phyloP scores from a whole-genome alignment of 2,797 vertebrate species.

The Mormyrops attenuatus region DNA sequence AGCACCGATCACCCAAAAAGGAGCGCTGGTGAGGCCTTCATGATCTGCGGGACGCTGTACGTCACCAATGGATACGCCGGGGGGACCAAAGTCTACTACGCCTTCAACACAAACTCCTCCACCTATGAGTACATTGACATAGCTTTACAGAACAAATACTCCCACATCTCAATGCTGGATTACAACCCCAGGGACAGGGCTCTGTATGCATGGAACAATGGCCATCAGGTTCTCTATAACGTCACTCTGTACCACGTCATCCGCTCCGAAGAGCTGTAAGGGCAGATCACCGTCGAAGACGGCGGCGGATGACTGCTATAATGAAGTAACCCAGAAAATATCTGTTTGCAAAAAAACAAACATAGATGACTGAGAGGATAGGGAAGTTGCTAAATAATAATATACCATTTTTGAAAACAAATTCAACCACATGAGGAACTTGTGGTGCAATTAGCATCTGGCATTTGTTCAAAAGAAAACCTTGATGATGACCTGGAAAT shows the following conservation, averaged over 20 bases:
- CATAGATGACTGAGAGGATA: background rate
- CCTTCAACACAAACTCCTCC: constrained; percentile 96
- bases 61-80: constrained; percentile 95
- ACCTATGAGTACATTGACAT: constrained; percentile 97
- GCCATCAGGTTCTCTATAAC: constrained; percentile 93
- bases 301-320: background rate
- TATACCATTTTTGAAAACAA: constrained; percentile 46
- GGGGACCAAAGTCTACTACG: constrained; percentile 94
- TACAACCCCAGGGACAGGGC: constrained; percentile 94
- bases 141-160: constrained; percentile 92
- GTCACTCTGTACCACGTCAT: constrained; percentile 96
- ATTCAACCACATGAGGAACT: constrained; percentile 33
- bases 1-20: constrained; percentile 93
- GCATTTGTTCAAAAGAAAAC: background rate
- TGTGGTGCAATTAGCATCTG: constrained; percentile 33
- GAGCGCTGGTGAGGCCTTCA: constrained; percentile 92
- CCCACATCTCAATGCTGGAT: constrained; percentile 97
- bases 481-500: constrained; percentile 14
- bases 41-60: constrained; percentile 95
- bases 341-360: constrained; percentile 35
- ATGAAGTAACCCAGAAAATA: constrained; percentile 26
- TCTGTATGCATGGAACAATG: constrained; percentile 97
- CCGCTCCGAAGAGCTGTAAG: constrained; percentile 87
- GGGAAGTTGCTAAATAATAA: constrained; percentile 45
- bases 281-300: background rate